Conservation (phyloP, 2,888 invertebrate species). For the Encarsia formosa region DNA sequence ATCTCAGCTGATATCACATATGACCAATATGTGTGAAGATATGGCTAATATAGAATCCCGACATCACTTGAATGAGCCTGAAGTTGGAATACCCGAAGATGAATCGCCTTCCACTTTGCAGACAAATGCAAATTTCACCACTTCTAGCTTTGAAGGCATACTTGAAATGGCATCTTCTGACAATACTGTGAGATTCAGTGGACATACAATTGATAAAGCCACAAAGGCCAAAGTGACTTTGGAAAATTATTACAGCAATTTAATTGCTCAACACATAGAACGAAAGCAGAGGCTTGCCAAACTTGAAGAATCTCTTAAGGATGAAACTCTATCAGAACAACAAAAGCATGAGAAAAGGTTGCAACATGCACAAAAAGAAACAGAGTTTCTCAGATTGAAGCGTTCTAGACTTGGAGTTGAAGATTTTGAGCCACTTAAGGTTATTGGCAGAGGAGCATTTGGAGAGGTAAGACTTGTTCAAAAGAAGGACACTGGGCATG, state of each 20-base stretch:
- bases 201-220: constrained; percentile 96
- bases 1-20: not conserved
- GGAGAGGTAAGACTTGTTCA: constrained; percentile 97
- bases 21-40: constrained; percentile 14
- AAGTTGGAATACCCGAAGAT: constrained; percentile 9
- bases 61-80: constrained; percentile 3
- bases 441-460: constrained; percentile 90
- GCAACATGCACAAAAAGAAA: constrained; percentile 97
- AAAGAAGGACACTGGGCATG: constrained; percentile 99
- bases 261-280: constrained; percentile 95
- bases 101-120: constrained; percentile 14
- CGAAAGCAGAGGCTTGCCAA: constrained; percentile 91
- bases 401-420: constrained; percentile 93
- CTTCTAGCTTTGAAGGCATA: constrained; percentile 57
- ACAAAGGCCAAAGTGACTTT: constrained; percentile 93
- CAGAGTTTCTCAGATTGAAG: constrained; percentile 95
- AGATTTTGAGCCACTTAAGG: constrained; percentile 97
- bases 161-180: constrained; percentile 81
- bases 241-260: constrained; percentile 98
- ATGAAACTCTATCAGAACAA: constrained; percentile 89
- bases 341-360: constrained; percentile 91
- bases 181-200: constrained; percentile 86
- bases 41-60: constrained; percentile 8
- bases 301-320: constrained; percentile 93
- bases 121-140: constrained; percentile 12